A percentile compares a stretch with the other conserved stretches of the same genome.
These are phyloP conservation scores for Drosophila stalkeri DNA, from an alignment of 2,888 invertebrate species.

Conservation along the genomic window DNA sequence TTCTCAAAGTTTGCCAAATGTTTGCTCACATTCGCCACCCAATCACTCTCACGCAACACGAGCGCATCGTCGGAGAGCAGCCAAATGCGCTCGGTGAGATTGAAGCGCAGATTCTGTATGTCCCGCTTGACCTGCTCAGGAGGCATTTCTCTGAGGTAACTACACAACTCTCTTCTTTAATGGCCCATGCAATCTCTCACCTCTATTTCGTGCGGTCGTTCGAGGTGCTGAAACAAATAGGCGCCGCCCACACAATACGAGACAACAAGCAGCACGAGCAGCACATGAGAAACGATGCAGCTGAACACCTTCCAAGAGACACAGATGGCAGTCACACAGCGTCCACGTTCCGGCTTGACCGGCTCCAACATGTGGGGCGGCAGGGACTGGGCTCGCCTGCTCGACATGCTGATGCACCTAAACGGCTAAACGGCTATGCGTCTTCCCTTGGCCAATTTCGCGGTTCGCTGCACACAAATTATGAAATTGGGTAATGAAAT, in stretches of 20 bases:
- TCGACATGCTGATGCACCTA: constrained; percentile 74
- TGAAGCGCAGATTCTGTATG: constrained; percentile 89
- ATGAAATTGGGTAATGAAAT: constrained; percentile 24
- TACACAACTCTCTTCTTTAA: background rate
- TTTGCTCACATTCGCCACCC: constrained; percentile 90
- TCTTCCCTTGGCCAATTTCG: constrained; percentile 59
- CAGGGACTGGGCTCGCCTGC: constrained; percentile 82
- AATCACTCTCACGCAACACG: constrained; percentile 90
- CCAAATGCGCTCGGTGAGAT: constrained; percentile 93
- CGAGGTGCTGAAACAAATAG: constrained; percentile 92
- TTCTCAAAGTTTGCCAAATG: constrained; percentile 89
- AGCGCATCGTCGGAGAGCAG: constrained; percentile 86
- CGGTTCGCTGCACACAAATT: constrained; percentile 57
- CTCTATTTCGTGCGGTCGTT: constrained; percentile 90
- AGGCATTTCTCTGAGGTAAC: background rate
- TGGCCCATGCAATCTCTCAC: constrained; percentile 85
- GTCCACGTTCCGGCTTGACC: constrained; percentile 80
- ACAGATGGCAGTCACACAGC: constrained; percentile 84
- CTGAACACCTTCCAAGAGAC: constrained; percentile 91
- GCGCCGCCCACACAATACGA: constrained; percentile 96
- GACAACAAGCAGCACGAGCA: constrained; percentile 94
- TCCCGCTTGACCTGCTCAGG: constrained; percentile 90
- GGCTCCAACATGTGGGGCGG: constrained; percentile 82
- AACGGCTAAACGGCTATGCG: constrained; percentile 18
- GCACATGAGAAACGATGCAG: constrained; percentile 95